Base-by-base conservation (phyloP, 2,888 invertebrate species). In the Conus canariensis region DNA sequence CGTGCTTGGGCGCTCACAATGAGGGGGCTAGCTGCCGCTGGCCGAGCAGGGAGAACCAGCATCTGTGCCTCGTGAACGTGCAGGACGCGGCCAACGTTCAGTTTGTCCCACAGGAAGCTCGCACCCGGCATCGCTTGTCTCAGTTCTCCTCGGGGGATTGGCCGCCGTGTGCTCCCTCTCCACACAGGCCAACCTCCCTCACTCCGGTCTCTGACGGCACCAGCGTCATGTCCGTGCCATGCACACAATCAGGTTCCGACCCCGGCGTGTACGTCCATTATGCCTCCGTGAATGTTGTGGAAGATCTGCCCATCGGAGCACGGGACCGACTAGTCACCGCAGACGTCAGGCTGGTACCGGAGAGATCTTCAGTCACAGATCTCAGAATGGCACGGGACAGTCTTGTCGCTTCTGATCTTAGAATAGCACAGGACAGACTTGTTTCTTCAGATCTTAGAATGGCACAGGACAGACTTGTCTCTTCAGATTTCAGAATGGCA, bases 141-240 rank as follows among this genome's bases (percentile, higher is more conserved):
- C 95, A 95, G 92, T 95, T 95, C 88, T 96, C 96, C 3, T 95
- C 96, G 96, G 96, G 96, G 8, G 96, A 96, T 90, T 88, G 60
- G n/a, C 19, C 86, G 7, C 90, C 88, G 19, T 60, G n/a, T 85
- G 89, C 19, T 45, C 19, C 89, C 64, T 22, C 56, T 25, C 89
- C n/a, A n/a, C 82, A 91, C 4, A 77, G 14, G 0, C 88, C 59
- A 85, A 88, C 77, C 91, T 92, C 90, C 87, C 91, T 85, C 74
- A 87, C 89, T 60, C 14, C 19, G 14, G 60, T 19, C 30, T 60
- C 86, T 9, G 30, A 60, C n/a, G 22, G 58, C 9, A 25, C 60
- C n/a, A 7, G 8, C 25, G 30, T 45, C 16, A 19, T 16, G 16
- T 86, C 25, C 12, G n/a, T 7, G 8, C 30, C 25, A 2, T 64